Evolutionary conservation across 2,888 invertebrate species (phyloP), one percentile per base, ranked within the genome.

Genomic region (Electrophaes corylata): DNA sequence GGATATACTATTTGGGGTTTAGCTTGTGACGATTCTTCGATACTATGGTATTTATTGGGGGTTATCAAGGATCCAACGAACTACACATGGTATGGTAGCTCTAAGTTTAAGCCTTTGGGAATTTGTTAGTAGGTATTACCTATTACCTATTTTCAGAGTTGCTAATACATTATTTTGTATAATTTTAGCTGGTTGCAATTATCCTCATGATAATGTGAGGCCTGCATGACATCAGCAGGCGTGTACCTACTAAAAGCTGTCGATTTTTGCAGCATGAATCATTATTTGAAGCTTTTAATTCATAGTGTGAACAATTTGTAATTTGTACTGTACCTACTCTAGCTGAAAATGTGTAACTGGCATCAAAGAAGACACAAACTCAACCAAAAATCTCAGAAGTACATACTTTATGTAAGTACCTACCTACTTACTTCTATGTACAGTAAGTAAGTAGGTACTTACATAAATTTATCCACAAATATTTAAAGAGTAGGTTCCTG

Each of bases 161-260:
- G n/a, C n/a, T n/a, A n/a, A 23, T 29, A 29, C 5, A 29, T 29
- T 6, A 29, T 6, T 29, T 12, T 12, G 14, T 35, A 35, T 35
- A 14, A 14, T 60, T 58, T 66, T 59, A 65, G 69, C 59, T 52
- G 60, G 56, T 23, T 23, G 4, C 67, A 71, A 53, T 41, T 70
- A 69, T 66, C 69, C 66, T 70, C 69, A 67, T 69, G 64, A 23
- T 10, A 29, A 29, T 71, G 69, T 37, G 10, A 10, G 14, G 16
- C 73, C 75, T 72, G 81, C 75, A 87, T 90, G 89, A 91, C 90
- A 91, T 90, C 89, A 91, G 90, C 84, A 44, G 16, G 35, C 78
- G 20, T 19, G 19, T 19, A 18, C n/a, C 12, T 35, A 23, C n/a
- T 83, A 76, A 76, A 29, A 29, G 10, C 26, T 29, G 26, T 29